Percentiles rank a stretch among this genome's conserved stretches.
Evolutionary conservation across 1,140 invertebrate genomes (phyloP).

Genomic region (Pectinophora gossypiella): DNA sequence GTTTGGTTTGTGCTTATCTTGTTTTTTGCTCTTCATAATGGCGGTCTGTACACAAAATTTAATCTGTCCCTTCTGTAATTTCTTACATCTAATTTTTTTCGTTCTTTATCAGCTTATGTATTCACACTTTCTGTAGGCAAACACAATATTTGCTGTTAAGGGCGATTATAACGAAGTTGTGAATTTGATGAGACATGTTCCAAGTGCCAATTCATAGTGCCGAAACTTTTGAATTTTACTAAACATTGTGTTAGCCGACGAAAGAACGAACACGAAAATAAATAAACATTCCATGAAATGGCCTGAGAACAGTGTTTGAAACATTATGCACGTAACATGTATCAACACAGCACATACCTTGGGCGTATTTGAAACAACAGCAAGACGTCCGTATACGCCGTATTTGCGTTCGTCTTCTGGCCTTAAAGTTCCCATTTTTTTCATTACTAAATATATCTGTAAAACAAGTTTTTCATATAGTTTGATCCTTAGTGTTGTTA

Average conservation of each 20-base stretch:
- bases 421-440: constrained; percentile 75
- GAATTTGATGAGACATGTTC: constrained; percentile 27
- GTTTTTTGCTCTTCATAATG: constrained; percentile 29
- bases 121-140: constrained; percentile 49
- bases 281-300: constrained; percentile 18
- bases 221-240: constrained; percentile 6
- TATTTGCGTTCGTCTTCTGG: constrained; percentile 76
- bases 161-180: too few relatives aligned
- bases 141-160: constrained; percentile 33
- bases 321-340: too few relatives aligned
- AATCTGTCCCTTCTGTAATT: constrained; percentile 34
- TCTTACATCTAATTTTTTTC: constrained; percentile 41
- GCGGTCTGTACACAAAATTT: constrained; percentile 54
- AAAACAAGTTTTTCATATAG: too few relatives aligned
- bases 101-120: constrained; percentile 28
- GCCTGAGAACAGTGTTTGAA: constrained; percentile 22
- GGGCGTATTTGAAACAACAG: constrained; percentile 45
- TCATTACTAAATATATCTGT: constrained; percentile 77
- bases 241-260: constrained; percentile 29
- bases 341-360: too few relatives aligned
- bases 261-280: constrained; percentile 4
- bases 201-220: constrained; percentile 28
- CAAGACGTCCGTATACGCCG: constrained; percentile 66
- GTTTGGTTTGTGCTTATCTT: constrained; percentile 17
- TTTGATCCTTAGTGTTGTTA: too few relatives aligned